Percentiles rank a stretch among this genome's conserved stretches.
Evolutionary conservation across 2,113 vertebrate species (phyloP).

Genomic region (Empidonax traillii): DNA sequence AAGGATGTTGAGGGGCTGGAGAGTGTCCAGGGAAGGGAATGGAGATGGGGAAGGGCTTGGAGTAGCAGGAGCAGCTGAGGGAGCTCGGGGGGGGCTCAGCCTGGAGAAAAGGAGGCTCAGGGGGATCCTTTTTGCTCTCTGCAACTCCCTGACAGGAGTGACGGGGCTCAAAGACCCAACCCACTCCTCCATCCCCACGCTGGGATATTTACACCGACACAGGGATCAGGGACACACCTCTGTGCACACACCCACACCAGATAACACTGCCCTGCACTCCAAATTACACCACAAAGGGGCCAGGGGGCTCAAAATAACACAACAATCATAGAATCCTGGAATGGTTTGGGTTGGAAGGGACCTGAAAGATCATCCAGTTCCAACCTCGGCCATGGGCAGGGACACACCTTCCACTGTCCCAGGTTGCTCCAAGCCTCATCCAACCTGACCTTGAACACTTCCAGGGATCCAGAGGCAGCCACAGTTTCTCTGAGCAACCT

Average conservation of each 20-base stretch:
- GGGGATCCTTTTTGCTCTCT: accelerated
- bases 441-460: background rate
- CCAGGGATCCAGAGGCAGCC: background rate
- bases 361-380: background rate
- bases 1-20: background rate
- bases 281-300: background rate
- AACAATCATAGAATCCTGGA: background rate
- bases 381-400: background rate
- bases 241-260: background rate
- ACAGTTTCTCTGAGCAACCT: background rate
- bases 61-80: background rate
- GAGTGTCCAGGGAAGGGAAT: accelerated
- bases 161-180: background rate
- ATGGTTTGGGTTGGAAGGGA: background rate
- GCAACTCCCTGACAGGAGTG: background rate
- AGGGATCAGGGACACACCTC: background rate
- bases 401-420: no score
- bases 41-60: background rate
- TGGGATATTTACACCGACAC: background rate
- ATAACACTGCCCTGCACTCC: background rate
- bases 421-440: accelerated
- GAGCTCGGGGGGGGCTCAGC: background rate
- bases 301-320: background rate
- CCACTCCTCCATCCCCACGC: no score
- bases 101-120: background rate